These are phyloP conservation scores for Bombyx huttoni DNA, from an alignment of 2,888 invertebrate species.

Conservation along the genomic window DNA sequence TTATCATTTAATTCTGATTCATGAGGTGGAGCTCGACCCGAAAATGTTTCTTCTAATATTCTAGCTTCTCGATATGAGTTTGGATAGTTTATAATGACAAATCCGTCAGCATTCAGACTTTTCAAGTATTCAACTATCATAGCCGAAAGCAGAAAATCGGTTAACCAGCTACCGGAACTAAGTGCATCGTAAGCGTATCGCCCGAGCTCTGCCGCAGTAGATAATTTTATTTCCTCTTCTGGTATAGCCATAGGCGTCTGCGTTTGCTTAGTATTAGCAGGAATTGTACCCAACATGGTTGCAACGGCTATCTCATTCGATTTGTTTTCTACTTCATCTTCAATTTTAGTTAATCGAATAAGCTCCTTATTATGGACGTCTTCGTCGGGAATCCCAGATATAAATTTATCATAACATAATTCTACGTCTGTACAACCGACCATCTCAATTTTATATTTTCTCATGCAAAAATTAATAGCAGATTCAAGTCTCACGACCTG, in stretches of 20 bases:
- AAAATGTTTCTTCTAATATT: constrained; percentile 72
- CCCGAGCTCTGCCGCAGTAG: constrained; percentile 66
- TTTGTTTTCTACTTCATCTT: constrained; percentile 34
- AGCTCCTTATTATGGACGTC: constrained; percentile 34
- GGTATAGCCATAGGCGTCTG: constrained; percentile 76
- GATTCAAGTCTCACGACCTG: constrained; percentile 55
- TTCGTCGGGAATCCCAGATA: constrained; percentile 29
- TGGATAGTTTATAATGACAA: constrained; percentile 78
- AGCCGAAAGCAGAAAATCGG: constrained; percentile 67
- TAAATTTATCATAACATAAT: constrained; percentile 45
- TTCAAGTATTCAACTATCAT: constrained; percentile 75
- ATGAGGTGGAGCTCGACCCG: constrained; percentile 61
- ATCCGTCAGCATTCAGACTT: constrained; percentile 61
- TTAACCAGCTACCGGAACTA: constrained; percentile 62
- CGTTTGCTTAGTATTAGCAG: constrained; percentile 59
- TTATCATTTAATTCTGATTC: constrained; percentile 37
- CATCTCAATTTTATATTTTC: constrained; percentile 67
- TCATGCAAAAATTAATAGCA: constrained; percentile 73
- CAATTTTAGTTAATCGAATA: constrained; percentile 41
- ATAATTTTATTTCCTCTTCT: constrained; percentile 67
- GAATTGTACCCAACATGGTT: constrained; percentile 24
- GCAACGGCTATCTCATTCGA: constrained; percentile 26
- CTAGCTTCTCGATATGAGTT: constrained; percentile 70
- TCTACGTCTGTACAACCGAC: constrained; percentile 62
- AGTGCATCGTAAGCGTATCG: constrained; percentile 69